Conservation (phyloP, 2,888 invertebrate species). For the Anorthoa munda region DNA sequence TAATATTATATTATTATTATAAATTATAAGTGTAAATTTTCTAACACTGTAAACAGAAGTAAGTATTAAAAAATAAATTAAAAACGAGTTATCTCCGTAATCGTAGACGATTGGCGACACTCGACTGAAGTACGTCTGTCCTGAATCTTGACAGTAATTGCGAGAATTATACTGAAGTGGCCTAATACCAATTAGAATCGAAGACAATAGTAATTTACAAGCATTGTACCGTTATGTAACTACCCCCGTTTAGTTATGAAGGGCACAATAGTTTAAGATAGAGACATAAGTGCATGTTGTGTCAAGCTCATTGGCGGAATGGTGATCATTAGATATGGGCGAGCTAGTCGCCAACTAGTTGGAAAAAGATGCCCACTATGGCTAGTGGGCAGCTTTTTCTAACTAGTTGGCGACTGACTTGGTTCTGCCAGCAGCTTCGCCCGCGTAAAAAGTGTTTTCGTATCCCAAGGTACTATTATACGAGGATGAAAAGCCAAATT, state of each 20-base stretch:
- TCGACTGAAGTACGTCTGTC: slow-evolving; percentile 54
- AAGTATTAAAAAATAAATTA: slow-evolving; percentile 9
- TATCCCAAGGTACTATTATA: too few species aligned
- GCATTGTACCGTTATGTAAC: slow-evolving; percentile 43
- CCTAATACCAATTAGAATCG: slow-evolving; percentile 58
- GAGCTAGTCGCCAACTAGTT: too few species aligned
- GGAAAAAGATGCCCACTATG: too few species aligned
- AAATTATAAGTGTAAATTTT: too few species aligned
- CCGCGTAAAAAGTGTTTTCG: too few species aligned
- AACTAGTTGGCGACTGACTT: too few species aligned
- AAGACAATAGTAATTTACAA: slow-evolving; percentile 62
- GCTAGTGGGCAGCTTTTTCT: too few species aligned
- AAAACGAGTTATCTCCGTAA: slow-evolving; percentile 19
- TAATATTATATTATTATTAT: too few species aligned
- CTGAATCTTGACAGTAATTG: slow-evolving; percentile 69
- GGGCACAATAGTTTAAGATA: background rate
- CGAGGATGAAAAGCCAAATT: too few species aligned
- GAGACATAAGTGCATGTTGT: background rate
- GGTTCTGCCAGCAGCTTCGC: too few species aligned
- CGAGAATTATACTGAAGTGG: slow-evolving; percentile 60
- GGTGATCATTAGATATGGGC: background rate
- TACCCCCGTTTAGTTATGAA: slow-evolving; percentile 27
- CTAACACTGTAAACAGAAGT: background rate
- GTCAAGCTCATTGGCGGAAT: background rate
- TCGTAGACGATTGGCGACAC: slow-evolving; percentile 28